Evolutionary conservation across 2,797 vertebrate species (phyloP), one percentile per base, ranked within the genome.

Genomic region (Denticeps clupeoides): DNA sequence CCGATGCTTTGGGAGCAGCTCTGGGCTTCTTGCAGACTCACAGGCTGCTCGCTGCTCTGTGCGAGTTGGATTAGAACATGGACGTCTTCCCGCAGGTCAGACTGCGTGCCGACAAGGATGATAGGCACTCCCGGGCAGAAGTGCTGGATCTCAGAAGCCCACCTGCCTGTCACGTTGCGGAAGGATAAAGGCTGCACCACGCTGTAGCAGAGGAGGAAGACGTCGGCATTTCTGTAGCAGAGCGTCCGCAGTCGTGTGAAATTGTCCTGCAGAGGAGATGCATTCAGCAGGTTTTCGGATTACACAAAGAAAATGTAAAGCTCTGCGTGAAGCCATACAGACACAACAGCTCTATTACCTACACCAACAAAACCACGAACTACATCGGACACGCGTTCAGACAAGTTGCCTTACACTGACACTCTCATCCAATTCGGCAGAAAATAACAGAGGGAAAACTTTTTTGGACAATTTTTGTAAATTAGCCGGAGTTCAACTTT

Each of bases 191-290:
- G 90, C 10, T 82, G 81, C 24, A 90, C 81, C 3, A 89, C 82
- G 0, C 90, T 94, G 82, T 92, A 94, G 85, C 89, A 93, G 21
- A 94, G 77, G 54, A 94, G 73, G 73, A 94, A 90, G 71, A 90
- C 83, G 7, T 91, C 89, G 0, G 88, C 79, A 29, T 83, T 83
- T 43, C 68, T 81, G 73, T 90, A 94, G 77, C 90, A 93, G 18
- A 93, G 79, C 1, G 86, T 87, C 2, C 89, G 76, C 25, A 95
- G 81, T 41, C 81, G 84, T 22, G 80, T 77, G 45, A 84, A 60
- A 40, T 78, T 72, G 0, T 77, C 77, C 81, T 84, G 51, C 2
- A 25, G 3, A 47, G 27, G 16, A 18, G 4, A 15, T 15, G 3
- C 45, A n/a, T 48, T n/a, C 33, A 5, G 3, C 9, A 50, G 4